Conservation (phyloP, 1,140 invertebrate genomes). For the Mesaphorura yosii region DNA sequence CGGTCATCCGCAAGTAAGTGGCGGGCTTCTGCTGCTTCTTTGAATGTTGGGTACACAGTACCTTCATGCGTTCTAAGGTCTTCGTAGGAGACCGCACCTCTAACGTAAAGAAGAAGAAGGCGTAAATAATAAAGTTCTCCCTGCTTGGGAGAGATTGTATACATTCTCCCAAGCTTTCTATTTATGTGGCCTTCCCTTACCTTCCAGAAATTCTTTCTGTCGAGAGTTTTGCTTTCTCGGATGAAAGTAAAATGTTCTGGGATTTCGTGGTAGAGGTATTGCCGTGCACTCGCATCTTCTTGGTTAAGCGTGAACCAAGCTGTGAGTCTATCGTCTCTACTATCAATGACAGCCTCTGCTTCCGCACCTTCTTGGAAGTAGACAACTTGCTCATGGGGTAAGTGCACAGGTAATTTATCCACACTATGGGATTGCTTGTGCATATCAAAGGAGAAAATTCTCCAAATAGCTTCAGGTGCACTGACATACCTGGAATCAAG, state of each 20-base stretch:
- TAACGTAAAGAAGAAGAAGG: conserved; percentile 12
- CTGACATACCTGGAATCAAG: conserved; percentile 32
- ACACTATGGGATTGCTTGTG: conserved; percentile 32
- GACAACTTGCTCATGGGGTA: conserved; percentile 38
- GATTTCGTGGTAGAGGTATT: conserved; percentile 3
- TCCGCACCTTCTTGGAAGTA: conserved; percentile 26
- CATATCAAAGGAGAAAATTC: conserved; percentile 27
- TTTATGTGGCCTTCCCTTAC: conserved; percentile 5
- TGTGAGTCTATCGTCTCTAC: conserved; percentile 21
- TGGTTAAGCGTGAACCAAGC: conserved; percentile 29
- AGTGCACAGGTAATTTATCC: conserved; percentile 34
- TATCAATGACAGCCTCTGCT: conserved; percentile 3
- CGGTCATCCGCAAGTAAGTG: not conserved
- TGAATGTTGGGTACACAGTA: conserved; percentile 13
- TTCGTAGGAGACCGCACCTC: conserved; percentile 29
- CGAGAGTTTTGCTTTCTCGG: conserved; percentile 8
- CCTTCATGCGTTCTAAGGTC: conserved; percentile 15
- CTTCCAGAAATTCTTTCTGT: conserved; percentile 17
- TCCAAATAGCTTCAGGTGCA: conserved; percentile 33
- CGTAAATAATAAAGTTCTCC: conserved; percentile 9
- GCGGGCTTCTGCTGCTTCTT: conserved; percentile 16
- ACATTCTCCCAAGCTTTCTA: conserved; percentile 9
- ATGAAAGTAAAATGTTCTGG: conserved; percentile 10
- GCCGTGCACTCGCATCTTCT: conserved; percentile 13
- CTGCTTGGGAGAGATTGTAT: not conserved